Conservation (phyloP, 2,888 invertebrate species). For the Scrobipalpa atriplicella region DNA sequence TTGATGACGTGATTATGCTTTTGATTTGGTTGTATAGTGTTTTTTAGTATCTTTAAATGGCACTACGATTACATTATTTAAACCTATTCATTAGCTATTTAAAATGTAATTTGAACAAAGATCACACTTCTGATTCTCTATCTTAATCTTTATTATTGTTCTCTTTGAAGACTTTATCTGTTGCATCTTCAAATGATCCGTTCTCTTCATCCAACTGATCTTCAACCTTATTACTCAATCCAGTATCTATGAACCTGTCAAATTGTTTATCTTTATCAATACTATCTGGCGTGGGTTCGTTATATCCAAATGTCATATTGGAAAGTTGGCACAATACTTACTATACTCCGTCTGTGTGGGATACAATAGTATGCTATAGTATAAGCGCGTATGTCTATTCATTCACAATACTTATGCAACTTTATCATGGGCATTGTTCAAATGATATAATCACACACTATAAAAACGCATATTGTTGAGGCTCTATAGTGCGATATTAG, state of each 20-base stretch:
- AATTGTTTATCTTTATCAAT: not conserved
- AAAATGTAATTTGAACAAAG: too few relatives aligned
- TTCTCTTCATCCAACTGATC: not conserved
- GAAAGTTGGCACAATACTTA: constrained; percentile 43
- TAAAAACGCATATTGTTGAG: constrained; percentile 9
- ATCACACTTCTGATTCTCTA: not conserved
- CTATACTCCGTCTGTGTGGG: not conserved
- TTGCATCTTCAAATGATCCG: not conserved
- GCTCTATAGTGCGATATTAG: constrained; percentile 10
- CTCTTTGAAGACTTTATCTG: not conserved
- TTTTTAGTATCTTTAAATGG: too few relatives aligned
- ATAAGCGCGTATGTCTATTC: constrained; percentile 21
- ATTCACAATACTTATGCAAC: constrained; percentile 32
- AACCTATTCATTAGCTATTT: too few relatives aligned
- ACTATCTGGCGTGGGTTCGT: constrained; percentile 36
- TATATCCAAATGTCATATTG: constrained; percentile 51
- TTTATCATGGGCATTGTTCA: constrained; percentile 28
- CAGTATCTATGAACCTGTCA: constrained; percentile 5
- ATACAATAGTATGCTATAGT: not conserved
- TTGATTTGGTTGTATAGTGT: too few relatives aligned
- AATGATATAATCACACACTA: constrained; percentile 30
- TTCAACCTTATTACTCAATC: constrained; percentile 5
- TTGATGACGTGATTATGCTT: too few relatives aligned
- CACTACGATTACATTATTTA: too few relatives aligned
- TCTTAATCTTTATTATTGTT: not conserved